A percentile compares a stretch with the other conserved stretches of the same genome.
phyloP scores from a whole-genome alignment of 2,888 invertebrate genomes.

The Coronaproctus castanopsis region DNA sequence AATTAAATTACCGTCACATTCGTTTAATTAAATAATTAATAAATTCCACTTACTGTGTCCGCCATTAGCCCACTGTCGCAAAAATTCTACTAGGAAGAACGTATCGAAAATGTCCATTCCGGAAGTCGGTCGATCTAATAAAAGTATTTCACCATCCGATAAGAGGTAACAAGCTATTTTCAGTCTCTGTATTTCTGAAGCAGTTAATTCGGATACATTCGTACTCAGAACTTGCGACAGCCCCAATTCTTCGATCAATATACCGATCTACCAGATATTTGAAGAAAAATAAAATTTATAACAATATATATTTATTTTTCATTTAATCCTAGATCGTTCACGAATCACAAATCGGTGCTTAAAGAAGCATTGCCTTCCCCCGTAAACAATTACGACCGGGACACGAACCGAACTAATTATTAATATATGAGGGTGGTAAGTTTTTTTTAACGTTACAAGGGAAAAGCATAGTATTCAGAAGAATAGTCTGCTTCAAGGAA shows the following conservation, averaged over 20 bases:
- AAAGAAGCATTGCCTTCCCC: too few species aligned
- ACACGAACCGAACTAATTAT: too few species aligned
- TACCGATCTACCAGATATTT: slow-evolving; percentile 44
- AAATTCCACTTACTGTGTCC: slow-evolving; percentile 19
- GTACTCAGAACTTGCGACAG: slow-evolving; percentile 74
- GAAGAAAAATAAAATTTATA: slow-evolving; percentile 2
- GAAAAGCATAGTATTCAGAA: too few species aligned
- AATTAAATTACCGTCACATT: too few species aligned
- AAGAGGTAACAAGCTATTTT: slow-evolving; percentile 77
- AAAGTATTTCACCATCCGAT: slow-evolving; percentile 64
- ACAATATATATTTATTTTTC: too few species aligned
- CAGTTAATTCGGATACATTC: slow-evolving; percentile 61
- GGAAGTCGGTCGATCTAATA: slow-evolving; percentile 70
- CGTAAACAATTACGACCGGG: too few species aligned
- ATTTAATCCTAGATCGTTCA: too few species aligned
- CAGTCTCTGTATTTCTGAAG: slow-evolving; percentile 67
- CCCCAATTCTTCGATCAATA: slow-evolving; percentile 76
- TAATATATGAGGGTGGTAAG: too few species aligned
- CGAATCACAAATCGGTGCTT: too few species aligned
- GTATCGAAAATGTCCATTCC: slow-evolving; percentile 90
- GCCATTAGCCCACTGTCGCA: slow-evolving; percentile 62
- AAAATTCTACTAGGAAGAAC: slow-evolving; percentile 81
- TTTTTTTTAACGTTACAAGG: too few species aligned
- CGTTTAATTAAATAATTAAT: too few species aligned
- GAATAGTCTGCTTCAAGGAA: too few species aligned